These are phyloP conservation scores for Todus mexicanus DNA, from an alignment of 2,797 vertebrate genomes.

Conservation along the genomic window DNA sequence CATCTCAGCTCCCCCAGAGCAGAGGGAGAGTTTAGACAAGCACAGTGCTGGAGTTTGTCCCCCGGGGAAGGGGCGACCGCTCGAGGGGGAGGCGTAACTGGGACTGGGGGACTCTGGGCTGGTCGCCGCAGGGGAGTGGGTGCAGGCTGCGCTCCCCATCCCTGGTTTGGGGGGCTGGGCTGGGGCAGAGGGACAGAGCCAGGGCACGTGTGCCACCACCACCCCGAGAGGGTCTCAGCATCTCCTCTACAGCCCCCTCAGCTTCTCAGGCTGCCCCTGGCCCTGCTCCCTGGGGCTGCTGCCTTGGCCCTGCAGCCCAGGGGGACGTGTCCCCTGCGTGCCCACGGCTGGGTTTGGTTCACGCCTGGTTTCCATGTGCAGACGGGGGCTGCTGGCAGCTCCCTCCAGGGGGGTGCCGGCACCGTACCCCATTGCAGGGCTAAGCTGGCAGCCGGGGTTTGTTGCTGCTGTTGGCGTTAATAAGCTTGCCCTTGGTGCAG, in stretches of 20 bases:
- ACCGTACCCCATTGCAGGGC: neutral
- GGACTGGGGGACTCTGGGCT: neutral
- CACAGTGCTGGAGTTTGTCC: neutral
- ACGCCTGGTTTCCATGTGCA: neutral
- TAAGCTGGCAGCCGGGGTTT: neutral
- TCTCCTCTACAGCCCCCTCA: neutral
- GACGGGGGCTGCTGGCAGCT: neutral
- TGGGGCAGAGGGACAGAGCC: neutral
- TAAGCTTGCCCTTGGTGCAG: constrained; percentile 21
- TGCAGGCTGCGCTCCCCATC: neutral
- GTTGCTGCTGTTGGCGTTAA: neutral
- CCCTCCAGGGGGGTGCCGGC: neutral
- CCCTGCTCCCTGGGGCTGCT: neutral
- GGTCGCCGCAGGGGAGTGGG: neutral
- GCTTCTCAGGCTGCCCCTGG: fast-evolving
- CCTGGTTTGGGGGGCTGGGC: neutral
- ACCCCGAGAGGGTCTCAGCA: neutral
- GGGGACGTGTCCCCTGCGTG: neutral
- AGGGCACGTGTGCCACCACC: fast-evolving
- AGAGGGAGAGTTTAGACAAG: neutral
- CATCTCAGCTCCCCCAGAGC: too few species aligned
- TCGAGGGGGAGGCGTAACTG: neutral
- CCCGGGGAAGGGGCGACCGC: neutral
- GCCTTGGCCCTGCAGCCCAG: neutral
- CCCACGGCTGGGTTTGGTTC: neutral